Percentiles rank a stretch among this genome's conserved stretches.
These are phyloP conservation scores for Troides oblongomaculatus DNA, from an alignment of 2,888 invertebrate genomes.

Conservation along the genomic window DNA sequence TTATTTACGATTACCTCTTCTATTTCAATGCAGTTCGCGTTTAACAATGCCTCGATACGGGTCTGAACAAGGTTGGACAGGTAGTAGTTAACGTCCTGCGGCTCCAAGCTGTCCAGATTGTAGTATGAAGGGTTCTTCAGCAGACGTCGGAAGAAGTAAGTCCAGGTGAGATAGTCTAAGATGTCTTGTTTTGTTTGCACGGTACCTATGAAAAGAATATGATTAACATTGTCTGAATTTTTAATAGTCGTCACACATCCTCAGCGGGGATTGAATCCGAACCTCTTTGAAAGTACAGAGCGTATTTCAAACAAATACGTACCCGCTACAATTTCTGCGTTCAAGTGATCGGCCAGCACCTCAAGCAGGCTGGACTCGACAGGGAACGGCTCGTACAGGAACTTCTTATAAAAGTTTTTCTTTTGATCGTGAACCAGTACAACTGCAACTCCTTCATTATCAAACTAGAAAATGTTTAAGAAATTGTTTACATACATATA, in stretches of 20 bases:
- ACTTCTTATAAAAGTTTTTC: slow-evolving; percentile 99
- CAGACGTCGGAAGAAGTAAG: slow-evolving; percentile 96
- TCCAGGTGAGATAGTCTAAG: slow-evolving; percentile 98
- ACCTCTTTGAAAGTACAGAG: too few species aligned
- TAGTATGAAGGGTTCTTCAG: slow-evolving; percentile 96
- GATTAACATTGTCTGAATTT: too few species aligned
- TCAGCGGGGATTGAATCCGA: too few species aligned
- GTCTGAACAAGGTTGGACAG: slow-evolving; percentile 90
- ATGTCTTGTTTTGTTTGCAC: slow-evolving; percentile 95
- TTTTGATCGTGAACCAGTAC: slow-evolving; percentile 97
- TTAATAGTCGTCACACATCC: too few species aligned
- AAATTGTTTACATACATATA: too few species aligned
- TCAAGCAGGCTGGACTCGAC: slow-evolving; percentile 96
- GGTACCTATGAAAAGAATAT: slow-evolving; percentile 82
- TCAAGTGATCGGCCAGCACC: slow-evolving; percentile 97
- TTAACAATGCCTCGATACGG: slow-evolving; percentile 85
- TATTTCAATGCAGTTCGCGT: slow-evolving; percentile 89
- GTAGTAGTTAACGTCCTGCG: slow-evolving; percentile 85
- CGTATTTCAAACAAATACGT: slow-evolving; percentile 24
- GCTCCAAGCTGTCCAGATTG: slow-evolving; percentile 86
- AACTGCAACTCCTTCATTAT: slow-evolving; percentile 93
- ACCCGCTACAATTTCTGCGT: slow-evolving; percentile 96
- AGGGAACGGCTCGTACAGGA: slow-evolving; percentile 99
- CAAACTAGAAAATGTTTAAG: slow-evolving; percentile 83
- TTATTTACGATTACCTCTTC: slow-evolving; percentile 79